These are phyloP conservation scores for Calameuta idolon DNA, from an alignment of 2,888 invertebrate genomes.

Conservation along the genomic window DNA sequence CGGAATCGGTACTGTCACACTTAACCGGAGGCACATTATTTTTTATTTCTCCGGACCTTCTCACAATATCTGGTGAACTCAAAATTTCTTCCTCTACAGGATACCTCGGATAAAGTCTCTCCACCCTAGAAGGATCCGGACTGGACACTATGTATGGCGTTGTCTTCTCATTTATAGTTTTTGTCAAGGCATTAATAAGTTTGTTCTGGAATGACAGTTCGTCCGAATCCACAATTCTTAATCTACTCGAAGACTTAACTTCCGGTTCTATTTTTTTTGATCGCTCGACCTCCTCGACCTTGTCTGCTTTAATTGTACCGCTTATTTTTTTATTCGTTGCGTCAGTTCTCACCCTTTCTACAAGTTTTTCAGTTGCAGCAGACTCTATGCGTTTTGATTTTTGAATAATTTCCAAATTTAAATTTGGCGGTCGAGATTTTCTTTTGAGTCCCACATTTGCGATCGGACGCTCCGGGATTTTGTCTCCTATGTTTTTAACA, in stretches of 20 bases:
- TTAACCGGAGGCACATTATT: background rate
- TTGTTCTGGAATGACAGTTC: background rate
- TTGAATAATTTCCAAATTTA: background rate
- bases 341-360: background rate
- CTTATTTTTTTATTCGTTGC: background rate
- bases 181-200: background rate
- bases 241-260: background rate
- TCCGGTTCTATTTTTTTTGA: background rate
- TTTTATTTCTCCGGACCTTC: background rate
- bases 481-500: background rate
- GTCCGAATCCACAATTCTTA: background rate
- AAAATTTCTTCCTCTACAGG: background rate
- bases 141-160: background rate
- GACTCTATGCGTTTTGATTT: background rate
- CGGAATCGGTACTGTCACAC: slow-evolving; percentile 44
- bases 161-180: background rate
- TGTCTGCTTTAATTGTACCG: background rate
- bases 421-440: background rate
- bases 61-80: background rate
- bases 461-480: background rate
- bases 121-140: background rate
- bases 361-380: background rate
- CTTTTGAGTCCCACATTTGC: background rate
- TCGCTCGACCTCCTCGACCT: background rate
- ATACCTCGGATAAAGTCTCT: background rate